These are phyloP conservation scores for Gambusia yucatana DNA, from an alignment of 2,797 vertebrate genomes.

Conservation along the genomic window DNA sequence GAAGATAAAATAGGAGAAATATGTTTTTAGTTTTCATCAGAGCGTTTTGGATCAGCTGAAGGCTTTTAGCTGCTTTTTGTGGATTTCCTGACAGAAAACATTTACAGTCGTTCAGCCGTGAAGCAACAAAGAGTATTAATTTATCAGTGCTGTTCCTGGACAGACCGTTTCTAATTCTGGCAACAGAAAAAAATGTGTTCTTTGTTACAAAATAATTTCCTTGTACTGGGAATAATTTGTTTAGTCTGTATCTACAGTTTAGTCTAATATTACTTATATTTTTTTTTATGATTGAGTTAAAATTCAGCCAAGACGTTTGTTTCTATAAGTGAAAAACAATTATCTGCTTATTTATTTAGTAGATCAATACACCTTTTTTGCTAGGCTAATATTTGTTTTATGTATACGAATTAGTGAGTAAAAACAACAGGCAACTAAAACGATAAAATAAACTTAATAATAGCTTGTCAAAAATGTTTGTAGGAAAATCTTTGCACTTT, in stretches of 20 bases:
- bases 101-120: background rate
- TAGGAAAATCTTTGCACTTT: background rate
- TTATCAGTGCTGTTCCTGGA: background rate
- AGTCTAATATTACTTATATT: background rate
- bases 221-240: background rate
- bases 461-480: background rate
- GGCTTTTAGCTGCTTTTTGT: background rate
- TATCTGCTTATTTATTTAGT: no score
- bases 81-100: background rate
- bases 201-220: background rate
- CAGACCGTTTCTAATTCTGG: no score
- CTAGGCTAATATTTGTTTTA: no score
- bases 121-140: background rate
- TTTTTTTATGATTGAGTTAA: background rate
- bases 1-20: background rate
- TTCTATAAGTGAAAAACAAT: background rate
- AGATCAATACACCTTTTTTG: no score
- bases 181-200: background rate
- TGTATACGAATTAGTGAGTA: no score
- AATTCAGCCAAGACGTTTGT: background rate
- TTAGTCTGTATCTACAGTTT: background rate
- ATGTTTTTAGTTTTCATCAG: background rate
- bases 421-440: background rate
- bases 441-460: background rate
- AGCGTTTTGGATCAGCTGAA: background rate